A percentile compares a stretch with the other conserved stretches of the same genome.
Conservation (phyloP, 2,797 vertebrate species). For the Coccyzus lansbergi region DNA sequence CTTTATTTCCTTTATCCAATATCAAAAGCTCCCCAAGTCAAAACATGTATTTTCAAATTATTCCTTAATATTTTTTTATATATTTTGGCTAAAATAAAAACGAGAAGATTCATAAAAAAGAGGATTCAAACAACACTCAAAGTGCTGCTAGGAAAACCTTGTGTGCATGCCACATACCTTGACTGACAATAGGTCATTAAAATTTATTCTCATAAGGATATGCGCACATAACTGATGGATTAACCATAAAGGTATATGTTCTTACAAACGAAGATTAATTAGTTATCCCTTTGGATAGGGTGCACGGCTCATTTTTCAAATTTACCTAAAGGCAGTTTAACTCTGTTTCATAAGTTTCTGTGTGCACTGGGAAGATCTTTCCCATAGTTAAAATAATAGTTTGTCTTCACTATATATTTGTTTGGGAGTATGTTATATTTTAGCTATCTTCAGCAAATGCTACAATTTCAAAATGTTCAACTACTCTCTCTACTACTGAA, state of each 20-base stretch:
- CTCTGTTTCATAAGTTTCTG: constrained; percentile 58
- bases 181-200: constrained; percentile 73
- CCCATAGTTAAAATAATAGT: background rate
- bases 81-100: background rate
- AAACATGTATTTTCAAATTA: background rate
- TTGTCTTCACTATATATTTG: background rate
- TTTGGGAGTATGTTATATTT: background rate
- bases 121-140: background rate
- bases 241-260: constrained; percentile 72
- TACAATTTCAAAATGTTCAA: background rate
- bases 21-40: background rate
- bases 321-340: constrained; percentile 62
- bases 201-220: constrained; percentile 72
- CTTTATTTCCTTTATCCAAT: background rate
- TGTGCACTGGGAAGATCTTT: background rate
- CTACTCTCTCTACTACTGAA: background rate
- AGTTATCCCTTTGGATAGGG: constrained; percentile 55
- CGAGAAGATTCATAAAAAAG: background rate
- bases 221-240: constrained; percentile 69
- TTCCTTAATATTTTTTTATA: background rate
- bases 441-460: constrained; percentile 9
- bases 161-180: constrained; percentile 12
- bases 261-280: constrained; percentile 70
- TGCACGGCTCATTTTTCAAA: constrained; percentile 69
- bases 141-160: constrained; percentile 2